A percentile compares a stretch with the other conserved stretches of the same genome.
phyloP scores from a whole-genome alignment of 2,888 invertebrate genomes.

The Hipparchia semele region DNA sequence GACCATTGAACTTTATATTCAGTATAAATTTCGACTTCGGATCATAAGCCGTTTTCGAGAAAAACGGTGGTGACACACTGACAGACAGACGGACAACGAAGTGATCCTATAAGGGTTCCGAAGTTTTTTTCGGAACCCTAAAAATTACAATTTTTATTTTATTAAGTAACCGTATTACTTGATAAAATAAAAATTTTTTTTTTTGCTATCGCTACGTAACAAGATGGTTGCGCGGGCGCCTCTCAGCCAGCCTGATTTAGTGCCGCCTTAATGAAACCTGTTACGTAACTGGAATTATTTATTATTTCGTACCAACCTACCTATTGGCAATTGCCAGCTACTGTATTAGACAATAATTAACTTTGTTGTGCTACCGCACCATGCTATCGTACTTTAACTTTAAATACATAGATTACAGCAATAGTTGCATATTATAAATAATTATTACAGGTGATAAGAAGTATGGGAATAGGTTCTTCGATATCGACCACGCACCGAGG shows the following conservation, averaged over 20 bases:
- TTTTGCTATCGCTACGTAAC: constrained; percentile 59
- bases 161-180: neutral
- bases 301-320: constrained; percentile 75
- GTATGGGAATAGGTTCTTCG: no score
- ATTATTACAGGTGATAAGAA: no score
- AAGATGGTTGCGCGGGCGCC: constrained; percentile 63
- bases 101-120: no score
- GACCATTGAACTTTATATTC: no score
- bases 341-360: constrained; percentile 77
- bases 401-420: neutral
- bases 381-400: constrained; percentile 1
- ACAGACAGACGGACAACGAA: no score
- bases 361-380: constrained; percentile 53
- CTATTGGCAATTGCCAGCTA: constrained; percentile 64
- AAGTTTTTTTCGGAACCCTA: no score
- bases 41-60: no score
- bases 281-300: constrained; percentile 80
- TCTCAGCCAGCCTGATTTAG: constrained; percentile 78
- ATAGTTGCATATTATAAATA: no score
- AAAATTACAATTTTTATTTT: no score
- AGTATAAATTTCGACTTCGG: no score
- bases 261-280: constrained; percentile 80
- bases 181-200: constrained; percentile 5
- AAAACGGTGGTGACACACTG: no score
- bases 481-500: no score